Evolutionary conservation across 2,888 invertebrate species (phyloP), one percentile per base, ranked within the genome.

Genomic region (Plebejus anna): DNA sequence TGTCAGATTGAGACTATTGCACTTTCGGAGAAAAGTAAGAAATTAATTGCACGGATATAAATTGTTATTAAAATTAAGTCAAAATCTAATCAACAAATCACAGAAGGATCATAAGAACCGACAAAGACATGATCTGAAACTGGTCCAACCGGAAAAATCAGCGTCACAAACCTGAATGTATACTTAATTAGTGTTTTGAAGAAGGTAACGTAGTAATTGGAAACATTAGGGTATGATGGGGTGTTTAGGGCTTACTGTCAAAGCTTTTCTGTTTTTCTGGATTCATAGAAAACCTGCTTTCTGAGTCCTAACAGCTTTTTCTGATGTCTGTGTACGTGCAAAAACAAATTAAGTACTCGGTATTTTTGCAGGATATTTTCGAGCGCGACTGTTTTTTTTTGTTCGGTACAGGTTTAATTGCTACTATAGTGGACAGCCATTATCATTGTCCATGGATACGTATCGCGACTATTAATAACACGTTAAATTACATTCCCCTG

Each of bases 401-500:
- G 55, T 73, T 51, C 73, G 13, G 79, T 80, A 81, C 79, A n/a
- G 76, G 78, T 77, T 78, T 81, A 82, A 82, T 82, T 80, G 79
- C 78, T 72, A 73, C 75, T 77, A 32, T 2, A 32, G 78, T 80
- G 79, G 80, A 80, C 80, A 81, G 79, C 80, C 78, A 80, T 80
- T 80, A 81, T 76, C 70, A 79, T 75, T 77, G 76, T 79, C 80
- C 77, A 78, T 76, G 76, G 78, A 78, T 77, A 79, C 72, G 77
- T 80, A 80, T 78, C 73, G 79, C 47, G 13, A 73, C 73, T 80
- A 80, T 81, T 78, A 81, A 81, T 81, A 80, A 80, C 78, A 80
- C 79, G 79, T 77, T 79, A 80, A 78, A 77, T 79, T 76, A 76
- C 75, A 77, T 76, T 79, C 75, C 75, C 38, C 51, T 22, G 70